phyloP scores from a whole-genome alignment of 2,113 vertebrate species.

The Verasper variegatus region DNA sequence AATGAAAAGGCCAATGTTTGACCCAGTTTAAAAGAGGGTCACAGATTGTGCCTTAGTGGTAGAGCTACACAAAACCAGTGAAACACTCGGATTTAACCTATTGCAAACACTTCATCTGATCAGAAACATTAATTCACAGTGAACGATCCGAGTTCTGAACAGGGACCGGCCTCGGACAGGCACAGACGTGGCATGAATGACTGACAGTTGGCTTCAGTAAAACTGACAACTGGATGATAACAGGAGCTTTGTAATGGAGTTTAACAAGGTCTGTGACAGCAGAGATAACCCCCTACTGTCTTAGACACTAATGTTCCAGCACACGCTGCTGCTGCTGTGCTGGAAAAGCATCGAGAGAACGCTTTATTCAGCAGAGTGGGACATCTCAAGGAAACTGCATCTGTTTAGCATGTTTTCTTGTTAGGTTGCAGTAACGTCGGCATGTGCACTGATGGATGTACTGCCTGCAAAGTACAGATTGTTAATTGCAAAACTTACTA shows the following conservation, averaged over 20 bases:
- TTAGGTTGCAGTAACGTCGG: neutral
- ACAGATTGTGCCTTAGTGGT: neutral
- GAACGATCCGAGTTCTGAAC: no score
- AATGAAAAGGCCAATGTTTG: slow-evolving; percentile 44
- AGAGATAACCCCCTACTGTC: neutral
- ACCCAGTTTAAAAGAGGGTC: neutral
- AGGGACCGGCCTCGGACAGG: no score
- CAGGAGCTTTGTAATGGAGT: neutral
- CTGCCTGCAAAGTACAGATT: neutral
- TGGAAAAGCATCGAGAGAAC: neutral
- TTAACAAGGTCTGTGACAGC: neutral
- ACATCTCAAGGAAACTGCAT: neutral
- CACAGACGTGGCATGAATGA: neutral
- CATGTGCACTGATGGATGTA: no score
- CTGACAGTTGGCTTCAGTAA: neutral
- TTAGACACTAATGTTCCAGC: neutral
- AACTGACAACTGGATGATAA: neutral
- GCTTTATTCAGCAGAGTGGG: neutral
- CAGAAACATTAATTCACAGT: no score
- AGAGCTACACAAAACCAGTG: neutral
- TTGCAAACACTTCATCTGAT: neutral
- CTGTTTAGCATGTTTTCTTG: neutral
- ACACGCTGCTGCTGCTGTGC: no score
- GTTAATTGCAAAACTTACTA: no score
- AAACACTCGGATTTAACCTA: no score